Evolutionary conservation across 2,113 vertebrate species (phyloP).

Genomic region (Athene cunicularia): DNA sequence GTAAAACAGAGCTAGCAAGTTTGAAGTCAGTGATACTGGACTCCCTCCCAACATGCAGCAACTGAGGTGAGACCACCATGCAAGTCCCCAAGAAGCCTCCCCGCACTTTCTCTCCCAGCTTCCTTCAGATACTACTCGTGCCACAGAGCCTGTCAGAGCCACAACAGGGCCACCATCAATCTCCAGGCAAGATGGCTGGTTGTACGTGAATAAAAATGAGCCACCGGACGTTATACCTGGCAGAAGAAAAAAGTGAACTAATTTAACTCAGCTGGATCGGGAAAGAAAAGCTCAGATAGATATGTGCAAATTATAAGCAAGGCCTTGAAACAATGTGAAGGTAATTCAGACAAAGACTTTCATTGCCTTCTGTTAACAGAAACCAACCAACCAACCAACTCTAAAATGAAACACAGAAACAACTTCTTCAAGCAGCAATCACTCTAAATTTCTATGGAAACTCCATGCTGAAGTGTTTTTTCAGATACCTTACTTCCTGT

Average conservation of each 20-base stretch:
- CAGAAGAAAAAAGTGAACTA: background rate
- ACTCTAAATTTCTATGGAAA: background rate
- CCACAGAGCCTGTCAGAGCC: background rate
- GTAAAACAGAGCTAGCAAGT: background rate
- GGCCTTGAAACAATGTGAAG: background rate
- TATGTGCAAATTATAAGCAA: background rate
- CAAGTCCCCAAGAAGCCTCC: background rate
- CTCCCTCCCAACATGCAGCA: background rate
- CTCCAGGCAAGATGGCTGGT: accelerated
- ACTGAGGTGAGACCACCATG: background rate
- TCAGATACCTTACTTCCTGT: background rate
- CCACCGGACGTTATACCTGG: accelerated
- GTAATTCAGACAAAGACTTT: background rate
- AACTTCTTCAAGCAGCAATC: background rate
- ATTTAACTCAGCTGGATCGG: background rate
- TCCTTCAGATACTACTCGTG: accelerated
- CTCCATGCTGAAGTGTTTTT: background rate
- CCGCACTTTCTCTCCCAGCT: background rate
- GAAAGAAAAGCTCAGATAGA: background rate
- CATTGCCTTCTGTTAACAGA: background rate
- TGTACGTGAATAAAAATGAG: background rate
- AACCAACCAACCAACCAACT: accelerated
- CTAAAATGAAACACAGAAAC: background rate
- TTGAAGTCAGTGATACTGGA: background rate
- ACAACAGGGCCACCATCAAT: background rate